A percentile compares a stretch with the other conserved stretches of the same genome.
phyloP scores from a whole-genome alignment of 2,797 vertebrate species.

The Paguma larvata region DNA sequence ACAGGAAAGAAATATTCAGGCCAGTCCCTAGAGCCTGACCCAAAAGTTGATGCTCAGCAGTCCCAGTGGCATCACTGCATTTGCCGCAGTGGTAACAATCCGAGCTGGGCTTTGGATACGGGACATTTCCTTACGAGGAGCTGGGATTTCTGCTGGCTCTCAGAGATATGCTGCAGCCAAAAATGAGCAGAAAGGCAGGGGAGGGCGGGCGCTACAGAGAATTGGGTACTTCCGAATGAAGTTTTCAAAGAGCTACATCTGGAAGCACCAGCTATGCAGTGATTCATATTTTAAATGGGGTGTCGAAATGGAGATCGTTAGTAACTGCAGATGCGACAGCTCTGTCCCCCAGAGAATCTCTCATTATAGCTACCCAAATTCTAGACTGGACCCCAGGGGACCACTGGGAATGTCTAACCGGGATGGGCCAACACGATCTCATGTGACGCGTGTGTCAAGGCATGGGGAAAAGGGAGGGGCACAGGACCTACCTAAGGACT shows the following conservation, averaged over 20 bases:
- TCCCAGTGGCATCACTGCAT: not conserved
- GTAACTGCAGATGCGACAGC: not conserved
- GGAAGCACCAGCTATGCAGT: not conserved
- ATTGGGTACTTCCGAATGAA: not conserved
- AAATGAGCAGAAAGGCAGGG: not conserved
- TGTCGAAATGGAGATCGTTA: not conserved
- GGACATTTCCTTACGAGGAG: not conserved
- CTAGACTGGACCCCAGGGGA: conserved; percentile 6
- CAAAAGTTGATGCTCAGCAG: not conserved
- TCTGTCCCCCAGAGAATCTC: not conserved
- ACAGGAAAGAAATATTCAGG: not conserved
- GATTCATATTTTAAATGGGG: conserved; percentile 9
- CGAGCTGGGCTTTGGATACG: not conserved
- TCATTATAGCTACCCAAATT: conserved; percentile 4
- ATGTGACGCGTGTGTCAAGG: not conserved
- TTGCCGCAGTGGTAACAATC: not conserved
- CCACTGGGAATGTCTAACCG: not conserved
- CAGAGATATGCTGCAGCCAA: not conserved
- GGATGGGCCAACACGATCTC: not conserved
- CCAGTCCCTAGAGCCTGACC: not conserved
- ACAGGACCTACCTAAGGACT: not conserved
- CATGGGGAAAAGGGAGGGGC: not conserved
- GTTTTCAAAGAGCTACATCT: not conserved
- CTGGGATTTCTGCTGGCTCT: not conserved
- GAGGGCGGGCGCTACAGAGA: not conserved